A percentile compares a stretch with the other conserved stretches of the same genome.
These are phyloP conservation scores for Phyllotreta striolata DNA, from an alignment of 2,888 invertebrate genomes.

Conservation along the genomic window DNA sequence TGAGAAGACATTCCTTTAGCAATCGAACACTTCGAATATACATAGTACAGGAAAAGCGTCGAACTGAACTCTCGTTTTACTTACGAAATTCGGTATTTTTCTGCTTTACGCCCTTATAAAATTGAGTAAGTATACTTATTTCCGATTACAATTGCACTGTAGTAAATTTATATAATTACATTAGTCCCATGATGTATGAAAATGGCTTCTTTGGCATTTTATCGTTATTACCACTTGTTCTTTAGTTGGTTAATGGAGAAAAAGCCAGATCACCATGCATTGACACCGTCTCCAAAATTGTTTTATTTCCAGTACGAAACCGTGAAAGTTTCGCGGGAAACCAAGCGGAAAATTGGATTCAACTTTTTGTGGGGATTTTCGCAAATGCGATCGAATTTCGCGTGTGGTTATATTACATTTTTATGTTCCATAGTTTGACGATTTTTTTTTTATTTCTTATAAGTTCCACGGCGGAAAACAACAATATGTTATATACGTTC, in stretches of 20 bases:
- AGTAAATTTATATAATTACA: too few species aligned
- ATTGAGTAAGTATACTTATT: too few species aligned
- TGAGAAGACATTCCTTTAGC: constrained; percentile 36
- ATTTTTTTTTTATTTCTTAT: constrained; percentile 31
- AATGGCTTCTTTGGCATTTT: too few species aligned
- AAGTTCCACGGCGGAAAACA: constrained; percentile 31
- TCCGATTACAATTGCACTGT: too few species aligned
- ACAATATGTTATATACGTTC: constrained; percentile 32
- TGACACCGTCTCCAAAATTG: constrained; percentile 57
- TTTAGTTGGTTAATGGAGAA: constrained; percentile 21
- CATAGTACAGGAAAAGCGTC: too few species aligned
- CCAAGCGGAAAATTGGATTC: constrained; percentile 59
- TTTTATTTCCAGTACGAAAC: constrained; percentile 56
- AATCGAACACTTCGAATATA: constrained; percentile 28
- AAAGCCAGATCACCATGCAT: constrained; percentile 19
- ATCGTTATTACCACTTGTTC: too few species aligned
- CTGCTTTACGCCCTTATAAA: too few species aligned
- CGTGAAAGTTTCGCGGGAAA: constrained; percentile 56
- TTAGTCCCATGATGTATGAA: too few species aligned
- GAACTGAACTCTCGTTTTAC: too few species aligned
- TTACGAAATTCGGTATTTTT: too few species aligned
- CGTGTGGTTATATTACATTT: constrained; percentile 35
- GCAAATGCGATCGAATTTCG: constrained; percentile 28
- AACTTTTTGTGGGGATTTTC: constrained; percentile 50
- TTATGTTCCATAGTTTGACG: constrained; percentile 36